Base-by-base conservation (phyloP, 2,888 invertebrate species). In the Epinotia bilunana region DNA sequence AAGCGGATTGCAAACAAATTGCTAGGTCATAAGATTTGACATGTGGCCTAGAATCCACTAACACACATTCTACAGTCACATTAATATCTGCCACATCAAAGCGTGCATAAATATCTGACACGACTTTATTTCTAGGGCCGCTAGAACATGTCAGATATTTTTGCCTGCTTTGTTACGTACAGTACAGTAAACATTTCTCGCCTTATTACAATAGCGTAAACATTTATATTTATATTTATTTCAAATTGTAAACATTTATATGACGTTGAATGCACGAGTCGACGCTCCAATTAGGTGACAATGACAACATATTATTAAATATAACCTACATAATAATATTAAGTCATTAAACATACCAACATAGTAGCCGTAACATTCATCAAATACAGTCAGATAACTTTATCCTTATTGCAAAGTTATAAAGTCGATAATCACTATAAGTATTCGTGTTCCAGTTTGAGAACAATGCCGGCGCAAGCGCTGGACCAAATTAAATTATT, bases 401-500 rank as follows among this genome's bases (percentile, higher is more conserved):
- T 16, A 61, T 18, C 39, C 18, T 18, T 62, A 43, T 18, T 62
- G 9, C 39, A 18, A 62, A 12, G n/a, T 0, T 0, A 5, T 39
- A 62, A 18, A 39, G 12, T 39, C 9, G 4, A 62, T 11, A 39
- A 39, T 62, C 6, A 53, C 53, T 1, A 49, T n/a, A 53, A 53
- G 7, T 16, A 53, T n/a, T 6, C 6, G 53, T n/a, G 53, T 53
- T 16, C 53, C 53, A 53, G 53, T 53, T 53, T 53, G 7, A n/a
- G 60, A 69, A 62, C 68, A 68, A 62, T 68, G 43, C 28, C 65
- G 57, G 58, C 55, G 58, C 58, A 64, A 49, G 49, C 58, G 33
- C 64, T 70, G 70, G 43, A 64, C 62, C 78, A 67, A 76, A 77
- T 78, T 78, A 77, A 79, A 77, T 78, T 77, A 78, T 76, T 77